These are phyloP conservation scores for Scrobipalpa atriplicella DNA, from an alignment of 2,888 invertebrate species.

Conservation along the genomic window DNA sequence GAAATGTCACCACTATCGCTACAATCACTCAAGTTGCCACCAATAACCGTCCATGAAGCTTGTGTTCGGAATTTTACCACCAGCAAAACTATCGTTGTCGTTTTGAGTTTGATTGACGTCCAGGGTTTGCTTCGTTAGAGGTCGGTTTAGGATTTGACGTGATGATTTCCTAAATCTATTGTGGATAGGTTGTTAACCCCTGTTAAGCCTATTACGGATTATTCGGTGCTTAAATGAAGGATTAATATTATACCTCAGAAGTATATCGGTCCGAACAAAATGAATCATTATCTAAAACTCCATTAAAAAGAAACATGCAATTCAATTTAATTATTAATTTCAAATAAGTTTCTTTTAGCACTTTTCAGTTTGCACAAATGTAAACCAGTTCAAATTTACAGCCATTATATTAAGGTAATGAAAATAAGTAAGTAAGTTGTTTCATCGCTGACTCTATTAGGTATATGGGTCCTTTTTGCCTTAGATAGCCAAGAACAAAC, in stretches of 20 bases:
- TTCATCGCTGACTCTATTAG: no score
- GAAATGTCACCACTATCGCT: not conserved
- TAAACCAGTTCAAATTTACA: no score
- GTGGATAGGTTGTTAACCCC: not conserved
- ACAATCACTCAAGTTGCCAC: not conserved
- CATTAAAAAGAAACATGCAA: no score
- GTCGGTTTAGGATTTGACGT: constrained; percentile 14
- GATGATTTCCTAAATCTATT: constrained; percentile 16
- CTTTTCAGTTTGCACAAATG: no score
- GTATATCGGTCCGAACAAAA: no score
- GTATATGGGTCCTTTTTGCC: no score
- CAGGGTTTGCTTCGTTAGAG: constrained; percentile 17
- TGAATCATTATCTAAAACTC: not conserved
- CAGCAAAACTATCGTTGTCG: not conserved
- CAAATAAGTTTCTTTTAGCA: no score
- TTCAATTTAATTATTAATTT: no score
- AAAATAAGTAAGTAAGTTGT: no score
- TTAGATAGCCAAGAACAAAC: no score
- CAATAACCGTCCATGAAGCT: not conserved
- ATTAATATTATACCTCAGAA: not conserved
- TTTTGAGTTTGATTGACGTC: constrained; percentile 23
- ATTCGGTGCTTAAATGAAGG: not conserved
- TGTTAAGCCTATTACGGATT: not conserved
- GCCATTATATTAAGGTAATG: no score
- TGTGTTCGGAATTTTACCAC: not conserved